Percentiles rank a stretch among this genome's conserved stretches.
Evolutionary conservation across 2,888 invertebrate species (phyloP).

Genomic region (Heliothis peltigera): DNA sequence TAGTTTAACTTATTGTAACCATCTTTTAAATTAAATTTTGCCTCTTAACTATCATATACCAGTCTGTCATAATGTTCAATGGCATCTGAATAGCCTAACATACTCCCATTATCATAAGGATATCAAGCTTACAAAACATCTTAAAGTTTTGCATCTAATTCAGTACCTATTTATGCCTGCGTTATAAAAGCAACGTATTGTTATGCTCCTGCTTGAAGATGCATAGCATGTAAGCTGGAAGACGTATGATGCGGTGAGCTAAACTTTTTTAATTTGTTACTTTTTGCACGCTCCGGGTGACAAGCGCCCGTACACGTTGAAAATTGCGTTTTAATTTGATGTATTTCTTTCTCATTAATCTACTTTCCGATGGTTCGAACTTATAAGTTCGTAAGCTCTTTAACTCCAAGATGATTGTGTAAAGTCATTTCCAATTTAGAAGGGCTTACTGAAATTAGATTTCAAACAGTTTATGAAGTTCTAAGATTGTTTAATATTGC

Average conservation of each 20-base stretch:
- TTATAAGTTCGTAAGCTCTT: not conserved
- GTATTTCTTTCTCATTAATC: not conserved
- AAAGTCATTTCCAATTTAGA: not conserved
- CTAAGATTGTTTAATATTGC: not conserved
- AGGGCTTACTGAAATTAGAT: not conserved
- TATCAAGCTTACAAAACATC: not conserved
- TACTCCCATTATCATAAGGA: not conserved
- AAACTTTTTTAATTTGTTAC: slow-evolving; percentile 49
- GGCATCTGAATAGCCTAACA: too few relatives aligned
- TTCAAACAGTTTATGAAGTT: not conserved
- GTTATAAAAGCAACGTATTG: not conserved
- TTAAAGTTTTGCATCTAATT: not conserved
- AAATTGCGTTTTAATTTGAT: not conserved
- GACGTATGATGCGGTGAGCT: not conserved
- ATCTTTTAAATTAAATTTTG: too few relatives aligned
- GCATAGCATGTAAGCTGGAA: not conserved
- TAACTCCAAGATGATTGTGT: not conserved
- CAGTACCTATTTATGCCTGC: not conserved
- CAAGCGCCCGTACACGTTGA: slow-evolving; percentile 8
- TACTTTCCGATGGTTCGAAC: not conserved
- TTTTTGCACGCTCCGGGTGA: slow-evolving; percentile 23
- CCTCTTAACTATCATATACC: too few relatives aligned
- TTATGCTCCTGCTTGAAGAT: not conserved
- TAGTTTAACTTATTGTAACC: too few relatives aligned
- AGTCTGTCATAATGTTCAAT: too few relatives aligned